Evolutionary conservation across 2,113 vertebrate species (phyloP).

Genomic region (Natator depressus): DNA sequence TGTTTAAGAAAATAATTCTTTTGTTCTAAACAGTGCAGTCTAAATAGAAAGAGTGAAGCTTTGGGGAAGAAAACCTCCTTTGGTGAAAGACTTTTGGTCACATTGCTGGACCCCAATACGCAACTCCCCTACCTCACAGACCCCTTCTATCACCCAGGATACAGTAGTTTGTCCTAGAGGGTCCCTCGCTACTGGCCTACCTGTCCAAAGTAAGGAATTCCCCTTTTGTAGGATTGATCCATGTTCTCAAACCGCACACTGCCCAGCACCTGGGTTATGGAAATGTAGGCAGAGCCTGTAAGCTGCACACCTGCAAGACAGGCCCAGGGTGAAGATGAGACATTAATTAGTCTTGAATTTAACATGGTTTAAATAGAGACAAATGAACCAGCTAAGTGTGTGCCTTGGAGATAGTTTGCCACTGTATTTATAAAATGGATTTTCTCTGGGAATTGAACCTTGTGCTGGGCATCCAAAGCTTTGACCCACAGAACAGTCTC

Average conservation of each 20-base stretch:
- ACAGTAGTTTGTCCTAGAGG: not conserved
- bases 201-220: slow-evolving; percentile 72
- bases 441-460: not conserved
- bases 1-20: not conserved
- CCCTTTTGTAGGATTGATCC: slow-evolving; percentile 64
- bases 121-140: not conserved
- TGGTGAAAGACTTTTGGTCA: not conserved
- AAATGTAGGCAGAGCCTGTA: not conserved
- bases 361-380: not conserved
- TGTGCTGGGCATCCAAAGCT: not conserved
- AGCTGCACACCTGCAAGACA: slow-evolving; percentile 62
- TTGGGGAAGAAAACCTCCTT: fast-evolving
- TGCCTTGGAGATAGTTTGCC: not conserved
- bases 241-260: slow-evolving; percentile 62
- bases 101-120: not conserved
- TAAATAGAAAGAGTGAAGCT: not conserved
- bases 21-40: not conserved
- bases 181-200: slow-evolving; percentile 2
- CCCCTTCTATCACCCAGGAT: not conserved
- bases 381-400: fast-evolving
- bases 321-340: not conserved
- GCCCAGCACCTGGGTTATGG: slow-evolving; percentile 47
- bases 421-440: not conserved
- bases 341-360: not conserved
- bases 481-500: not conserved